Percentiles rank a stretch among this genome's conserved stretches.
These are phyloP conservation scores for Pseudoips prasinana DNA, from an alignment of 2,888 invertebrate genomes.

Conservation along the genomic window DNA sequence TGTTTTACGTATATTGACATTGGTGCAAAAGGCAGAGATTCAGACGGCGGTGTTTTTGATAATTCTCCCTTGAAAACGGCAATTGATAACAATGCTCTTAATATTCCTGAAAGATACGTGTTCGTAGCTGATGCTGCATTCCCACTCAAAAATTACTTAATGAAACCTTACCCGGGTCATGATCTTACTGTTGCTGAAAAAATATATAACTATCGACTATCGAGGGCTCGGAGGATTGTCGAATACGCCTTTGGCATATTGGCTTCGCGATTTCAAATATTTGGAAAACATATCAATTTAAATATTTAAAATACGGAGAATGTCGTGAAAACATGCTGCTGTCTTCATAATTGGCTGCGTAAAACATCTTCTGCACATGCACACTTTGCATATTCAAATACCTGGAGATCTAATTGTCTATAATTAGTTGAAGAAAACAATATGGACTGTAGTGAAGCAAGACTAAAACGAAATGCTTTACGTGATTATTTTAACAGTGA, in stretches of 20 bases:
- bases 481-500: too few species aligned
- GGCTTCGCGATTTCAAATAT: slow-evolving; percentile 1
- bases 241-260: slow-evolving; percentile 4
- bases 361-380: too few species aligned
- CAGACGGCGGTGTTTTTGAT: slow-evolving; percentile 14
- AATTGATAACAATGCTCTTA: slow-evolving; percentile 13
- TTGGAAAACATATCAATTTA: too few species aligned
- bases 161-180: slow-evolving; percentile 3
- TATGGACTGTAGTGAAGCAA: too few species aligned
- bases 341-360: too few species aligned
- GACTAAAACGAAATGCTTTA: too few species aligned
- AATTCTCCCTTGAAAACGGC: slow-evolving; percentile 12
- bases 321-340: too few species aligned
- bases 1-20: too few species aligned
- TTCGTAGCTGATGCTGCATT: slow-evolving; percentile 16
- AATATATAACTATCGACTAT: slow-evolving; percentile 4
- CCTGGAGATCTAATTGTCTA: too few species aligned
- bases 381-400: too few species aligned
- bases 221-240: slow-evolving; percentile 1
- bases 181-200: slow-evolving; percentile 1
- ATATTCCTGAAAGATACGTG: slow-evolving; percentile 9
- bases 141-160: slow-evolving; percentile 9
- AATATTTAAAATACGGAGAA: too few species aligned
- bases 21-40: slow-evolving; percentile 13
- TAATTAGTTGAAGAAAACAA: too few species aligned